Evolutionary conservation across 2,113 vertebrate genomes (phyloP).

Genomic region (Formicarius rufipectus): DNA sequence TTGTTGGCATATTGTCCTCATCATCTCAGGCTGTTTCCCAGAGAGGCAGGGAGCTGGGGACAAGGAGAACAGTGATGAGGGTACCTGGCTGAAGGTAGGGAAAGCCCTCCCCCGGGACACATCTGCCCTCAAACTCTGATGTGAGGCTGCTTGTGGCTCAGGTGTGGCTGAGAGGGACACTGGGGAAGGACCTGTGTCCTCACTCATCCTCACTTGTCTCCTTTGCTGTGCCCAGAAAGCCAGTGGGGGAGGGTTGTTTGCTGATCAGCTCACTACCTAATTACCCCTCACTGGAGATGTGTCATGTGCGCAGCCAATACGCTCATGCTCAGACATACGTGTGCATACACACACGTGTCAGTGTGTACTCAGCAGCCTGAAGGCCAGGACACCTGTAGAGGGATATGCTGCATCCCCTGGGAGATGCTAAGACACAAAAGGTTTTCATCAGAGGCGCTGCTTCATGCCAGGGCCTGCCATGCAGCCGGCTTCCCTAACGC

Average conservation of each 20-base stretch:
- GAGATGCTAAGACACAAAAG: not conserved
- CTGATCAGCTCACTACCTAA: not conserved
- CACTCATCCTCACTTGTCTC: not conserved
- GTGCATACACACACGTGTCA: not conserved
- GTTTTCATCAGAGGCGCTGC: not conserved
- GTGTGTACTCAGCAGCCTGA: not conserved
- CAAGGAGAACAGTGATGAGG: not conserved
- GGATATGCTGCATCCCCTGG: not conserved
- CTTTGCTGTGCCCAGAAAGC: not conserved
- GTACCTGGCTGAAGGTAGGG: not conserved
- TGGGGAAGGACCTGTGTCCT: not conserved
- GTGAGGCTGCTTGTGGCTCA: not conserved
- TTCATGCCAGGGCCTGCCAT: slow-evolving; percentile 41
- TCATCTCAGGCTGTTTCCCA: not conserved
- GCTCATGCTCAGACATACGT: not conserved
- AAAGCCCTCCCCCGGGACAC: not conserved
- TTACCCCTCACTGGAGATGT: not conserved
- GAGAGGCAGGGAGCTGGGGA: not conserved
- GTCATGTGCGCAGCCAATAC: not conserved
- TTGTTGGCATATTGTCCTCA: not conserved
- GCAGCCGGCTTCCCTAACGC: not conserved
- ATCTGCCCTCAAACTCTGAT: not conserved
- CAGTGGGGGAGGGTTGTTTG: accelerated
- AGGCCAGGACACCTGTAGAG: not conserved
- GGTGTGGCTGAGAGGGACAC: not conserved